phyloP scores from a whole-genome alignment of 2,113 vertebrate genomes.

The Cyprinodon brontotheroides region DNA sequence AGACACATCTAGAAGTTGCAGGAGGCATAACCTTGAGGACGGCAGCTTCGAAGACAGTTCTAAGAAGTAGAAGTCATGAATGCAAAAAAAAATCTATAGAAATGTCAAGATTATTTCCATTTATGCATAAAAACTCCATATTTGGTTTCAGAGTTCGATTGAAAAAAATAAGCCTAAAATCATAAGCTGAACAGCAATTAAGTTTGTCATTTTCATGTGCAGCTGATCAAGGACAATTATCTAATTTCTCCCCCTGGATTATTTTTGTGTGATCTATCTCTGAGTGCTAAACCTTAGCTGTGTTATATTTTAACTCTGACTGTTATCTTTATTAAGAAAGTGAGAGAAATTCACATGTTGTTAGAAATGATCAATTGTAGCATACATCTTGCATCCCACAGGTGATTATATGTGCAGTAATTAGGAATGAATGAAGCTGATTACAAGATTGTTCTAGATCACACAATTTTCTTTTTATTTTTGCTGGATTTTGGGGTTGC shows the following conservation, averaged over 20 bases:
- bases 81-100: not conserved
- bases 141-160: not conserved
- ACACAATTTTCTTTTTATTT: not conserved
- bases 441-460: not conserved
- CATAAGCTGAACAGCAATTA: not conserved
- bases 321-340: not conserved
- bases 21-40: too few species aligned
- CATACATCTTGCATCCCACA: not conserved
- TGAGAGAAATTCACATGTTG: not conserved
- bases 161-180: not conserved
- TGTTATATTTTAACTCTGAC: not conserved
- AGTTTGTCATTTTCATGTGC: not conserved
- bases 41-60: too few species aligned
- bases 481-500: constrained; percentile 6
- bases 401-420: not conserved
- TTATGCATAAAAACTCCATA: not conserved
- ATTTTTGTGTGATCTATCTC: not conserved
- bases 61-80: not conserved
- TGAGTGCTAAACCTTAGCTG: not conserved
- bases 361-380: constrained; percentile 7
- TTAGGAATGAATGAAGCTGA: too few species aligned
- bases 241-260: not conserved
- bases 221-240: not conserved
- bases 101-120: not conserved
- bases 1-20: too few species aligned